These are phyloP conservation scores for Lepus oiostolus DNA, from an alignment of 2,797 vertebrate species.

Conservation along the genomic window DNA sequence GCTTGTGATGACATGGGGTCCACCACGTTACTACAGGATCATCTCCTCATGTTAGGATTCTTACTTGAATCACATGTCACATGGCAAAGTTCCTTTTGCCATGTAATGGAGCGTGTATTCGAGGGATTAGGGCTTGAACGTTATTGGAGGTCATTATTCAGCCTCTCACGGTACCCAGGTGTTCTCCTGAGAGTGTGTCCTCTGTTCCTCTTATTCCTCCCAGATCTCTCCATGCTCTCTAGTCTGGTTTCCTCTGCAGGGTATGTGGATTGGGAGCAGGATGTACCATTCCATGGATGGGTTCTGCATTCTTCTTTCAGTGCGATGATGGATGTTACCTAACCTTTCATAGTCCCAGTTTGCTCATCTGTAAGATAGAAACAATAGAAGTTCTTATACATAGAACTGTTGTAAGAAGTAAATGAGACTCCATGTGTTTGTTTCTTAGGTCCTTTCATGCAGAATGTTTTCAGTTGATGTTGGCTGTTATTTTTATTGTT, in stretches of 20 bases:
- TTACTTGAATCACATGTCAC: background rate
- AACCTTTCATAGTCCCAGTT: background rate
- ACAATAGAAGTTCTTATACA: background rate
- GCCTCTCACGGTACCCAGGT: background rate
- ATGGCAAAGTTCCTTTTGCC: background rate
- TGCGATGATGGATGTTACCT: background rate
- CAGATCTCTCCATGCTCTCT: background rate
- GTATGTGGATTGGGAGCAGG: background rate
- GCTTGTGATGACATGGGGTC: background rate
- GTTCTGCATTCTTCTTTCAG: background rate
- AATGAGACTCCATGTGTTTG: background rate
- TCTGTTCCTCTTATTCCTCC: background rate
- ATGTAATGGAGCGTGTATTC: background rate
- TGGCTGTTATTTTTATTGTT: background rate
- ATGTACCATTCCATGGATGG: too few relatives aligned
- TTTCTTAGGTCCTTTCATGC: background rate
- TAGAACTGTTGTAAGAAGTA: background rate
- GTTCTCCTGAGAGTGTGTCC: background rate
- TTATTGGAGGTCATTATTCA: background rate
- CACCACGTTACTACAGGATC: background rate
- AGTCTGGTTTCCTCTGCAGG: background rate
- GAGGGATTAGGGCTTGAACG: background rate
- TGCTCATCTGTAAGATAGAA: background rate
- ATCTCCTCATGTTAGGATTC: background rate
- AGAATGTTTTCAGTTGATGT: background rate